A percentile compares a stretch with the other conserved stretches of the same genome.
Conservation (phyloP, 2,888 invertebrate species). For the Eupithecia vulgata region DNA sequence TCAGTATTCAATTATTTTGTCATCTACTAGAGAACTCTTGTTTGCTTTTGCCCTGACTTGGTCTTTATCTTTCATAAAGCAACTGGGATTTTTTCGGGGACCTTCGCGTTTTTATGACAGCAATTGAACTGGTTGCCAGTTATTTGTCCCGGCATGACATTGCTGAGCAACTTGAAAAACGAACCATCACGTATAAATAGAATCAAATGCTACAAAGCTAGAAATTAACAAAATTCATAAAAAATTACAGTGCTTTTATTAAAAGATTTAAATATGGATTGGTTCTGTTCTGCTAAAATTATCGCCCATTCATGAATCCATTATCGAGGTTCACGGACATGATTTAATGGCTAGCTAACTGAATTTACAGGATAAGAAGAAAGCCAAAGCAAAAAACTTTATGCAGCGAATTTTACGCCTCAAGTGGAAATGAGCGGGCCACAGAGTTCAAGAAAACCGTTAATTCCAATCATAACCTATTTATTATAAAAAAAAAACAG, state of each 20-base stretch:
- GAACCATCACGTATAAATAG: neutral
- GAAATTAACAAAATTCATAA: neutral
- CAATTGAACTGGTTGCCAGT: neutral
- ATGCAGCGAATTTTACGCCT: too few species aligned
- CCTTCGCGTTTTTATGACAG: neutral
- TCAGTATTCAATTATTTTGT: neutral
- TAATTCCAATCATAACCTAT: too few species aligned
- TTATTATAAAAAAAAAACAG: too few species aligned
- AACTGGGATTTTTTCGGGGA: neutral
- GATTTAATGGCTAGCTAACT: neutral
- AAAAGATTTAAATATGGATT: neutral
- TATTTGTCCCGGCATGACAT: neutral
- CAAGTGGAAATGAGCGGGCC: too few species aligned
- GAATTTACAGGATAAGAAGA: too few species aligned
- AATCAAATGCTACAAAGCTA: neutral
- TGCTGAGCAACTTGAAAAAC: neutral
- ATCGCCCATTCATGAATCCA: constrained; percentile 2
- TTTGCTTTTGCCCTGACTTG: neutral
- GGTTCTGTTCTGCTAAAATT: neutral
- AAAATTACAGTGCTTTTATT: neutral
- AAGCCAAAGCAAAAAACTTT: too few species aligned
- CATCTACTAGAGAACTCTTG: neutral
- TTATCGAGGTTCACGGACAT: neutral
- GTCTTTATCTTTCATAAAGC: neutral
- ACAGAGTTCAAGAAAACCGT: too few species aligned